Evolutionary conservation across 2,797 vertebrate species (phyloP).

Genomic region (Onychomys leucogaster): DNA sequence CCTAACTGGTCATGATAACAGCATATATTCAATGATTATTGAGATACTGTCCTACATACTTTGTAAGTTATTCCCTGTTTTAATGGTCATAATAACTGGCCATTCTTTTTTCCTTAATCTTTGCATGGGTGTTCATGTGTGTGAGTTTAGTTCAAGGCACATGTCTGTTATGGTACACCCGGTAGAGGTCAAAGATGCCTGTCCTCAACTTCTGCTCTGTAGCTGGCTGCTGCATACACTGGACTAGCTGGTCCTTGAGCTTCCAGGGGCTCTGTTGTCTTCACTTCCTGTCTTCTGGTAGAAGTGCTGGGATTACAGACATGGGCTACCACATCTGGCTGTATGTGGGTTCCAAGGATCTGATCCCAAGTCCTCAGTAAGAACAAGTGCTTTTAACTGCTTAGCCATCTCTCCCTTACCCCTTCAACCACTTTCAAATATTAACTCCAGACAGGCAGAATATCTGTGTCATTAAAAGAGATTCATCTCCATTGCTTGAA

Average conservation of each 20-base stretch:
- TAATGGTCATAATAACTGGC: neutral
- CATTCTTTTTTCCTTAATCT: neutral
- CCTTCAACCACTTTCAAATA: neutral
- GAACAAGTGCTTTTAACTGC: neutral
- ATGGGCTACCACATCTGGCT: neutral
- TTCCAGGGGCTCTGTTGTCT: neutral
- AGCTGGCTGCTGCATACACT: neutral
- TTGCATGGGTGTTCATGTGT: neutral
- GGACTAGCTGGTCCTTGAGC: neutral
- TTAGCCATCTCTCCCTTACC: neutral
- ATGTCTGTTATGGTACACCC: neutral
- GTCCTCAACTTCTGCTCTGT: neutral
- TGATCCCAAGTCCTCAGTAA: neutral
- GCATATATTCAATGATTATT: neutral
- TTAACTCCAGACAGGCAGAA: neutral
- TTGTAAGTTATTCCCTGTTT: constrained; percentile 20
- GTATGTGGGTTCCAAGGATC: neutral
- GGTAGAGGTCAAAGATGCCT: neutral
- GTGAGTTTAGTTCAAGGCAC: neutral
- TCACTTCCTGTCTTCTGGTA: neutral
- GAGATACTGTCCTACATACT: neutral
- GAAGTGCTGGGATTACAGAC: neutral
- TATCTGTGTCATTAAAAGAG: neutral
- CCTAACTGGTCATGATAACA: neutral
- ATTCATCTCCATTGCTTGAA: neutral